These are phyloP conservation scores for Aphrocallistes beatrix DNA, from an alignment of 37 sponge, comb jelly and placozoan genomes.

Conservation along the genomic window DNA sequence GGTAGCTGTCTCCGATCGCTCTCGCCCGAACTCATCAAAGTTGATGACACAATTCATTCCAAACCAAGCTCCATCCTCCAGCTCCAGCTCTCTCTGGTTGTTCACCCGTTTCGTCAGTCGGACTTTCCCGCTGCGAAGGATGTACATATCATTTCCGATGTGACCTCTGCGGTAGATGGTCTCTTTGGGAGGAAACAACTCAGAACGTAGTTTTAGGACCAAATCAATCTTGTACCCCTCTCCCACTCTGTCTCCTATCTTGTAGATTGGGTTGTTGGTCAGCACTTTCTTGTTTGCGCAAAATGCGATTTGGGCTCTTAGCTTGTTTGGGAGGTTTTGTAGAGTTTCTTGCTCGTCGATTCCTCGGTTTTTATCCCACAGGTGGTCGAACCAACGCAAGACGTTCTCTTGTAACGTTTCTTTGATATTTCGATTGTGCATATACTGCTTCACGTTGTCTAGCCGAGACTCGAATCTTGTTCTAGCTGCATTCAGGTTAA, in stretches of 20 bases:
- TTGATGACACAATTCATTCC: constrained; percentile 88
- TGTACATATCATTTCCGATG: constrained; percentile 94
- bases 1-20: constrained; percentile 82
- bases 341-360: constrained; percentile 69
- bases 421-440: constrained; percentile 76
- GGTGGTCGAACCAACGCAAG: constrained; percentile 90
- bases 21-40: constrained; percentile 57
- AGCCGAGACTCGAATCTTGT: constrained; percentile 63
- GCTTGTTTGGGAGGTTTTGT: constrained; percentile 74
- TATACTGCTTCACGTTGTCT: constrained; percentile 90
- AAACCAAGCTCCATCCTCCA: constrained; percentile 76
- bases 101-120: constrained; percentile 57
- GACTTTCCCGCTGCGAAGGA: constrained; percentile 67
- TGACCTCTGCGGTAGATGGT: constrained; percentile 82
- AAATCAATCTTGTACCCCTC: constrained; percentile 74
- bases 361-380: constrained; percentile 70
- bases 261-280: constrained; percentile 18
- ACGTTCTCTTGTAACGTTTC: constrained; percentile 58
- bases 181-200: constrained; percentile 84
- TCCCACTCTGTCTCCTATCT: constrained; percentile 35
- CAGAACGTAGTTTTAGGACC: constrained; percentile 77
- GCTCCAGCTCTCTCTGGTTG: constrained; percentile 40
- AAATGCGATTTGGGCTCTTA: constrained; percentile 84
- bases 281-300: constrained; percentile 85
- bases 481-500: constrained; percentile 70